Base-by-base conservation (phyloP, 2,113 vertebrate species). In the Brienomyrus longianalis region DNA sequence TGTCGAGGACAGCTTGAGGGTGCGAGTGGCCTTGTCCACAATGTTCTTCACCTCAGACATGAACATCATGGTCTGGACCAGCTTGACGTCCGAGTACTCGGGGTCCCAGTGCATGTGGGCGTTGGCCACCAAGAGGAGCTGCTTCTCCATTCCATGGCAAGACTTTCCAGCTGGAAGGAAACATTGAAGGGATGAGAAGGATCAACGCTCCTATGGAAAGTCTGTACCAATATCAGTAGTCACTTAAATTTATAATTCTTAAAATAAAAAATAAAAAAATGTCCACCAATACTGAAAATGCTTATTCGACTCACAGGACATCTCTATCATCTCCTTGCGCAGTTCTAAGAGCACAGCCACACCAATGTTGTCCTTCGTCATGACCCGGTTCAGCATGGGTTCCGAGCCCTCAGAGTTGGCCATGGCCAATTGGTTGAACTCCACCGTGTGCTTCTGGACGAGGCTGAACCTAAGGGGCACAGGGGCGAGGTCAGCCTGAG, bases 31-130 rank as follows among this genome's bases (percentile, higher is more conserved):
- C 96, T 98, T 98, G 94, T 99, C 98, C 93, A 99, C 98, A 80
- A 99, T 99, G 94, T 97, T 99, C 94, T 98, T 99, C 92, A 99
- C 98, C 93, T 99, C 98, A 0, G 98, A 99, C 92, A 99, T 96
- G 95, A 99, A 99, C 98, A 99, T 99, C 98, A 99, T 99, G 90
- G 98, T 99, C 93, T 99, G 98, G 90, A 99, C 97, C 94, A 99
- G 95, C 94, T 99, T 99, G 90, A 99, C 98, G 91, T 99, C 98
- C 51, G 98, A 99, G 93, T 98, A 99, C 70, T 99, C 98, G 1
- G 98, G 98, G 93, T 99, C 98, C 98, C 98, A 99, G 95, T 99
- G 98, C 98, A 99, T 99, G 91, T 99, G 98, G 89, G 98, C 98
- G 91, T 99, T 99, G 92, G 98, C 98, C 91, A 99, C 96, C 91